Conservation (phyloP, 2,113 vertebrate genomes). For the Brevimyrus niger region DNA sequence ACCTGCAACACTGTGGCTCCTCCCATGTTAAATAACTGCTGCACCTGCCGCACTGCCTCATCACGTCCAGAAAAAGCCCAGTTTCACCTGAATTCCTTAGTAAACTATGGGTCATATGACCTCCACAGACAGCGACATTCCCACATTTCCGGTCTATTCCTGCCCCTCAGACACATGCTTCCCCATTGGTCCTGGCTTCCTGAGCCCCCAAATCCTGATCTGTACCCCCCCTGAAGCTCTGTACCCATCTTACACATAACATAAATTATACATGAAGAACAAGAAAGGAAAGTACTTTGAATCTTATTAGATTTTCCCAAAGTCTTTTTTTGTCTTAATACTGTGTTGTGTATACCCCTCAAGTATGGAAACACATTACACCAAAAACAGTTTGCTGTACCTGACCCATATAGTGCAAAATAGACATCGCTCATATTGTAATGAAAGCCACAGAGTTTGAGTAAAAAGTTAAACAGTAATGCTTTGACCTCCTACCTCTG, state of each 20-base stretch:
- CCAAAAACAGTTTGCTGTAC: not conserved
- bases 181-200: not conserved
- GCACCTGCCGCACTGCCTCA: not conserved
- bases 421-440: not conserved
- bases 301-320: not conserved
- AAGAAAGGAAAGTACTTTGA: not conserved
- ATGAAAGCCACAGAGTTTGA: not conserved
- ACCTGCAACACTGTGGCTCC: not conserved
- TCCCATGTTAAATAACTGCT: not conserved
- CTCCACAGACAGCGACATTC: not conserved
- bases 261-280: not conserved
- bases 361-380: not conserved
- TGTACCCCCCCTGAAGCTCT: not conserved
- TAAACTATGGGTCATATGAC: not conserved
- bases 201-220: not conserved
- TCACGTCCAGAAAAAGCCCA: not conserved
- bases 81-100: not conserved
- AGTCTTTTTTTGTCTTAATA: not conserved
- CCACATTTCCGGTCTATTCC: not conserved
- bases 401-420: not conserved
- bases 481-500: not conserved
- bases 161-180: not conserved
- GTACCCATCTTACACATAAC: not conserved
- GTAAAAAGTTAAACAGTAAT: not conserved
- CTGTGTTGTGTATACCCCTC: not conserved